Conservation (phyloP, 2,797 vertebrate species). For the Atherinosoma microstoma region DNA sequence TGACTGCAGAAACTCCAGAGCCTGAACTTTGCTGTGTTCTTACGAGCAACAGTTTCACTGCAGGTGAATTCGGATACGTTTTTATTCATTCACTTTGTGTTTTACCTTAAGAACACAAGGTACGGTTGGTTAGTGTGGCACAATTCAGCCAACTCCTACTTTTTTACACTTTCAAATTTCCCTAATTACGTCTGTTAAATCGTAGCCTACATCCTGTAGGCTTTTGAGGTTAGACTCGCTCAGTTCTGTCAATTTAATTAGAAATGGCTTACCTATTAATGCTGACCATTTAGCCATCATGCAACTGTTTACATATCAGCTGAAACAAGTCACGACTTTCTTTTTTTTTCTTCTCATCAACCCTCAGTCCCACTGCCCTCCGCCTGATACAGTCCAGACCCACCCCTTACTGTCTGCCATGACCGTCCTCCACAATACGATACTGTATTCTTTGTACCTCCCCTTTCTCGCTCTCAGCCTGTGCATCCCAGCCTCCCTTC, state of each 20-base stretch:
- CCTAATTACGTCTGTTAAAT: not conserved
- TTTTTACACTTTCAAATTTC: conserved; percentile 25
- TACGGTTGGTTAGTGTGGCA: conserved; percentile 1
- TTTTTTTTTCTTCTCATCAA: conserved; percentile 59
- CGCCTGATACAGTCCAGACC: conserved; percentile 75
- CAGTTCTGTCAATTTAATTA: not conserved
- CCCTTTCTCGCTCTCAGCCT: conserved; percentile 82
- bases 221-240: not conserved
- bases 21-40: not conserved
- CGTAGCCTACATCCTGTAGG: not conserved
- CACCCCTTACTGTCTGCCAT: conserved; percentile 81
- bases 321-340: conserved; percentile 72
- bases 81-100: conserved; percentile 42
- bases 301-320: conserved; percentile 47
- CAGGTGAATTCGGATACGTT: conserved; percentile 26
- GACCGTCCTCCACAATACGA: conserved; percentile 80
- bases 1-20: not conserved
- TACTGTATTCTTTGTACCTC: conserved; percentile 83
- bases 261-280: not conserved
- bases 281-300: not conserved
- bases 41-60: not conserved
- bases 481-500: conserved; percentile 76
- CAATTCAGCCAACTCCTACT: conserved; percentile 44
- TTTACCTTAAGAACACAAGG: conserved; percentile 47
- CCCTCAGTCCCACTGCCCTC: conserved; percentile 59